Base-by-base conservation (phyloP, 1,140 invertebrate genomes). In the Lasaia peninsularis region DNA sequence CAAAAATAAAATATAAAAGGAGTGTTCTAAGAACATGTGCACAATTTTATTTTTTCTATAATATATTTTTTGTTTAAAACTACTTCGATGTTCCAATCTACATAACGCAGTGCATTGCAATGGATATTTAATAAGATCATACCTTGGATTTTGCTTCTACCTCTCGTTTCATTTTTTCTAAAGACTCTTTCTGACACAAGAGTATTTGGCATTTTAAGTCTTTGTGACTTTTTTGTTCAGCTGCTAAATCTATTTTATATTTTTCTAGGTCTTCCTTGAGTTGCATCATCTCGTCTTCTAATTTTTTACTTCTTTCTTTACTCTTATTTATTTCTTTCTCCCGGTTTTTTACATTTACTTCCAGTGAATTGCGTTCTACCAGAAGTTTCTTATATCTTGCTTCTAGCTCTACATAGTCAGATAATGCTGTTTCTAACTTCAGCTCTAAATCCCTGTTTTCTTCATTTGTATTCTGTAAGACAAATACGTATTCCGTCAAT, bases 131-230 rank as follows among this genome's bases (percentile, higher is more conserved):
- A 16, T 5, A 9, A 2, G 5, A 52, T 28, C 34, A 55, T 64
- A 84, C 83, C 63, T 88, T 88, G 2, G 80, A 69, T 58, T 88
- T 88, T 0, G 86, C 86, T 73, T 88, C 82, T 11, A 74, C 62
- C 64, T 88, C 82, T 52, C 59, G 80, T 53, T 78, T 86, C 8
- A 72, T 58, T 57, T 58, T 75, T 11, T 78, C 73, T 4, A 69
- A 60, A 52, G 60, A 74, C 50, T 86, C 76, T 60, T 84, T 86
- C 50, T 83, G 79, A 44, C 57, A 66, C 2, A 66, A 5, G 4
- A 49, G 51, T 24, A 86, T 44, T 58, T 86, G 76, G 31, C 54
- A 59, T 57, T 67, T 82, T 44, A 79, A 52, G 52, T 80, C 74
- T 34, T 80, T 79, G 50, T 73, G 75, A 33, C 60, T 75, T 52